Evolutionary conservation across 2,888 invertebrate species (phyloP).

Genomic region (Hartigia nigra): DNA sequence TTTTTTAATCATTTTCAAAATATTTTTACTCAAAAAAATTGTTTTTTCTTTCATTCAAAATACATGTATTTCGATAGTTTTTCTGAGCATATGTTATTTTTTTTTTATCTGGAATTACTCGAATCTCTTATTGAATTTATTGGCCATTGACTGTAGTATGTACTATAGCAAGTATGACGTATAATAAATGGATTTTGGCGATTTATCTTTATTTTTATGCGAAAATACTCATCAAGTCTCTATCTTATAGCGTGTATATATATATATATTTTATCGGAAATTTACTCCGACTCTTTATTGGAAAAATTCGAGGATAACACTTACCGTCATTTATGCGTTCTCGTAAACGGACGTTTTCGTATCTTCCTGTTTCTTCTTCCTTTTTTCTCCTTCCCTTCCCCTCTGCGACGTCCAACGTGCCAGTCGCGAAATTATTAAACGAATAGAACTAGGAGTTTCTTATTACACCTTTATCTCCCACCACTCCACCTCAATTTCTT

Average conservation of each 20-base stretch:
- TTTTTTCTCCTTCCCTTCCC: background rate
- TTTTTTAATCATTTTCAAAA: background rate
- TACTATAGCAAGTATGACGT: no score
- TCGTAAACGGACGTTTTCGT: background rate
- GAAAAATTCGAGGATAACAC: background rate
- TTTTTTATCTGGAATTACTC: background rate
- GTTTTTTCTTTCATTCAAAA: no score
- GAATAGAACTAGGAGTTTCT: background rate
- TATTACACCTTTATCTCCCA: background rate
- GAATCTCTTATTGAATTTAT: background rate
- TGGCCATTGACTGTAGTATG: background rate
- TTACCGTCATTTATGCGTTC: background rate
- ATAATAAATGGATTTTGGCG: background rate
- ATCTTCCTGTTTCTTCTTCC: background rate
- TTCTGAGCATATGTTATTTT: background rate
- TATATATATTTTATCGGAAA: background rate
- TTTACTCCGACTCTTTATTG: background rate
- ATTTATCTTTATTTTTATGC: background rate
- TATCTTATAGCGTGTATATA: background rate
- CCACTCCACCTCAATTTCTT: background rate
- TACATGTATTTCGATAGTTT: no score
- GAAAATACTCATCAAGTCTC: background rate
- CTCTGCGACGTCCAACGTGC: background rate
- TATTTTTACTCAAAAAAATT: no score
- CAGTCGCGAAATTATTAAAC: background rate